A percentile compares a stretch with the other conserved stretches of the same genome.
phyloP scores from a whole-genome alignment of 2,113 vertebrate genomes.

The Hemibagrus wyckioides region DNA sequence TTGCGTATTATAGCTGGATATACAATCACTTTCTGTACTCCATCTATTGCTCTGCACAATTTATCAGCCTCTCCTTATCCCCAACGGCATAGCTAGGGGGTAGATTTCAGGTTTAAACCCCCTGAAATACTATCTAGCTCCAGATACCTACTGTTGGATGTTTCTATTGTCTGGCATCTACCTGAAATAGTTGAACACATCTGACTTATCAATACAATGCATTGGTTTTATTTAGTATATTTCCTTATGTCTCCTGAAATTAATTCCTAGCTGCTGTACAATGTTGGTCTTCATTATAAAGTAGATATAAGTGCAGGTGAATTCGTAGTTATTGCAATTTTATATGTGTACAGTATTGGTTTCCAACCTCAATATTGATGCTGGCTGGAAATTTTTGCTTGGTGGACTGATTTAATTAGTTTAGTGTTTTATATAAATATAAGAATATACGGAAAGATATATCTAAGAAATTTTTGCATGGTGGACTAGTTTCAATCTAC shows the following conservation, averaged over 20 bases:
- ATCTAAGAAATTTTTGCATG: not conserved
- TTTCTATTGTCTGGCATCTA: not conserved
- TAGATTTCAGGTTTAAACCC: not conserved
- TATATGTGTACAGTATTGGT: not conserved
- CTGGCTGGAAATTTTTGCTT: not conserved
- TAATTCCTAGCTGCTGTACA: not conserved
- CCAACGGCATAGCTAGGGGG: not conserved
- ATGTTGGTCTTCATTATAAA: not conserved
- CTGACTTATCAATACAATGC: not conserved
- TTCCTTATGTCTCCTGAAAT: not conserved
- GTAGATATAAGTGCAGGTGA: not conserved
- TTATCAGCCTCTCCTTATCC: not conserved
- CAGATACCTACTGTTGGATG: not conserved
- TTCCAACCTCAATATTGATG: not conserved
- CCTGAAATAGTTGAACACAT: not conserved
- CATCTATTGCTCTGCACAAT: constrained; percentile 11
- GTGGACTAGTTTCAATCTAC: not conserved
- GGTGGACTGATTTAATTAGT: not conserved
- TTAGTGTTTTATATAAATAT: too few species aligned
- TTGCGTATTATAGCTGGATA: not conserved
- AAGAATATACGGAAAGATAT: too few species aligned
- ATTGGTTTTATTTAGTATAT: not conserved
- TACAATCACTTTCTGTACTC: not conserved
- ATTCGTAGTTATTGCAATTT: not conserved
- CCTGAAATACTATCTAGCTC: not conserved